These are phyloP conservation scores for Escarpia spicata DNA, from an alignment of 2,888 invertebrate genomes.

Conservation along the genomic window DNA sequence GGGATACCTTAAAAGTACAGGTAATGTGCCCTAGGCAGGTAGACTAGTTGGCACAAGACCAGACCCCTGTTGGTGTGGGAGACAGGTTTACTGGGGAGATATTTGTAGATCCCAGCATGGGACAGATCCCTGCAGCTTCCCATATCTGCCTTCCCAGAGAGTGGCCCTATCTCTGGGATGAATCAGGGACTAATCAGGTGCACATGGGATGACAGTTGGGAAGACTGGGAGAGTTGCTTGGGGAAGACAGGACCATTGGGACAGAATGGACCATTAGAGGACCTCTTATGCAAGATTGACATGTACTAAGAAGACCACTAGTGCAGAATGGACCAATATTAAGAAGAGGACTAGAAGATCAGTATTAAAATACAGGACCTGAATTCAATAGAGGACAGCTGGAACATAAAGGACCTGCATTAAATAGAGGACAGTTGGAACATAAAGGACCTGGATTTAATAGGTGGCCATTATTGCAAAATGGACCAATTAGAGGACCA, in stretches of 20 bases:
- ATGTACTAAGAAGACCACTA: neutral
- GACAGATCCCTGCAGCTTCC: neutral
- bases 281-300: neutral
- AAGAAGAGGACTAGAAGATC: neutral
- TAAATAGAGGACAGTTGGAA: neutral
- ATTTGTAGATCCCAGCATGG: neutral
- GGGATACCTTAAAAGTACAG: neutral
- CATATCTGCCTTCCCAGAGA: neutral
- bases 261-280: neutral
- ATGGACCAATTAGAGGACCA: too few species aligned
- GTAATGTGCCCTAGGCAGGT: neutral
- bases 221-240: neutral
- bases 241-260: neutral
- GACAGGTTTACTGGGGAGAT: neutral
- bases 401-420: neutral
- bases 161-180: neutral
- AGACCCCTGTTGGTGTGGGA: neutral
- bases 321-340: neutral
- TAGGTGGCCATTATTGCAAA: too few species aligned
- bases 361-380: neutral
- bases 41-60: neutral
- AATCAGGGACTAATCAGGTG: neutral
- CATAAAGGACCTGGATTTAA: neutral
- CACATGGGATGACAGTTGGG: neutral
- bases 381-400: neutral